phyloP scores from a whole-genome alignment of 1,140 invertebrate species.

The Leptopilina clavipes region DNA sequence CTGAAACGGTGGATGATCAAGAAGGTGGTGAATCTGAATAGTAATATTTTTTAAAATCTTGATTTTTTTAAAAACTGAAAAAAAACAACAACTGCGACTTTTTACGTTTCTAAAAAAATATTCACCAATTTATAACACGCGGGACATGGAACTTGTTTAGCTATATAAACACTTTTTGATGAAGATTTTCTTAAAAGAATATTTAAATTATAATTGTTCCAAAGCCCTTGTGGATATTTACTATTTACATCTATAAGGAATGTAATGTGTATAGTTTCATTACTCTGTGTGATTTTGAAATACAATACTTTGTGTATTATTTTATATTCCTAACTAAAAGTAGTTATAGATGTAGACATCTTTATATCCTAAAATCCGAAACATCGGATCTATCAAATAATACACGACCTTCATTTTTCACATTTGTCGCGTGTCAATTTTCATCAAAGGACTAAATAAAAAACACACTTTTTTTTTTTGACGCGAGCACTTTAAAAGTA shows the following conservation, averaged over 20 bases:
- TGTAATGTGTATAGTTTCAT: slow-evolving; percentile 34
- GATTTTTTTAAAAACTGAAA: not conserved
- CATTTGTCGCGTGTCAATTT: slow-evolving; percentile 11
- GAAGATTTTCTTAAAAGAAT: not conserved
- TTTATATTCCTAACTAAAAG: slow-evolving; percentile 14
- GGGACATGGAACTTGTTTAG: not conserved
- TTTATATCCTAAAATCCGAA: slow-evolving; percentile 7
- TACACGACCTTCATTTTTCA: not conserved
- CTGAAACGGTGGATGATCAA: not conserved
- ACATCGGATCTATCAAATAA: slow-evolving; percentile 10
- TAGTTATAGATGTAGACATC: slow-evolving; percentile 22
- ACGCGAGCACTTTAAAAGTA: slow-evolving; percentile 15
- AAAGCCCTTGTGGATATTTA: slow-evolving; percentile 11
- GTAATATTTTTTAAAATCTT: slow-evolving; percentile 15
- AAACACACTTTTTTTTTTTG: not conserved
- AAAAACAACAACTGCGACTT: not conserved
- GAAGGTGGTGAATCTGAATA: slow-evolving; percentile 26
- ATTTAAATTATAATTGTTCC: not conserved
- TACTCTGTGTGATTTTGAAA: slow-evolving; percentile 28
- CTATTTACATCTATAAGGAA: slow-evolving; percentile 34
- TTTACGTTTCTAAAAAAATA: slow-evolving; percentile 14
- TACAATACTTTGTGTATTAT: slow-evolving; percentile 32
- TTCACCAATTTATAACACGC: slow-evolving; percentile 7
- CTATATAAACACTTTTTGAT: not conserved
- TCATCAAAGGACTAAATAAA: slow-evolving; percentile 12